Evolutionary conservation across 23 tunicate species (phyloP).

Genomic region (Trididemnum miniatum): DNA sequence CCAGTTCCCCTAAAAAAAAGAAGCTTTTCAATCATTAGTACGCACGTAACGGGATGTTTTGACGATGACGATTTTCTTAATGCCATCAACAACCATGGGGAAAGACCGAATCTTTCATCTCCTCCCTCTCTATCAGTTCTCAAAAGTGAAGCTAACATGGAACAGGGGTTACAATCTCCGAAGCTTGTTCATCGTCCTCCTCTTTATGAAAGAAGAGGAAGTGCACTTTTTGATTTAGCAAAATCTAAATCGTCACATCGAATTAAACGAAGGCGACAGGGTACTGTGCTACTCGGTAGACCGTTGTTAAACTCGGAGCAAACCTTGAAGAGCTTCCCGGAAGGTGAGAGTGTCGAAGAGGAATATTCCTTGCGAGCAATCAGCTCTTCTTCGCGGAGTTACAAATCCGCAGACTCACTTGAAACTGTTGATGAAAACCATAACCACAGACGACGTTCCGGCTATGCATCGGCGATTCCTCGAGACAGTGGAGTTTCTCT

Average conservation of each 20-base stretch:
- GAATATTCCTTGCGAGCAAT: neutral
- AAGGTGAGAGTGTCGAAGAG: neutral
- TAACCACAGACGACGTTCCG: neutral
- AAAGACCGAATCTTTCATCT: neutral
- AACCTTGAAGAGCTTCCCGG: too few species aligned
- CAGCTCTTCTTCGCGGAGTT: neutral
- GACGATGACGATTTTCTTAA: neutral
- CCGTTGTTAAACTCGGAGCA: neutral
- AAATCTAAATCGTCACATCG: conserved; percentile 17
- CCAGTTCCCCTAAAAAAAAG: neutral
- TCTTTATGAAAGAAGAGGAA: conserved; percentile 6
- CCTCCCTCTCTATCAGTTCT: neutral
- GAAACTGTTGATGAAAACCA: neutral
- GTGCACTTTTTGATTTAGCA: neutral
- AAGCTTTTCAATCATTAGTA: neutral
- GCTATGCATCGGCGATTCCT: neutral
- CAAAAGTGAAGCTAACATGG: neutral
- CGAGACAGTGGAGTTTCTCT: conserved; percentile 53
- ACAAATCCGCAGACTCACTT: neutral
- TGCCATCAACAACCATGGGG: neutral
- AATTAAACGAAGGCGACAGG: conserved; percentile 11
- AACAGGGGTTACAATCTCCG: neutral
- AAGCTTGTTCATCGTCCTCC: neutral
- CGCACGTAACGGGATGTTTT: conserved; percentile 8
- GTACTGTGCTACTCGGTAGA: neutral